phyloP scores from a whole-genome alignment of 1,140 invertebrate species.

The Lerema accius region DNA sequence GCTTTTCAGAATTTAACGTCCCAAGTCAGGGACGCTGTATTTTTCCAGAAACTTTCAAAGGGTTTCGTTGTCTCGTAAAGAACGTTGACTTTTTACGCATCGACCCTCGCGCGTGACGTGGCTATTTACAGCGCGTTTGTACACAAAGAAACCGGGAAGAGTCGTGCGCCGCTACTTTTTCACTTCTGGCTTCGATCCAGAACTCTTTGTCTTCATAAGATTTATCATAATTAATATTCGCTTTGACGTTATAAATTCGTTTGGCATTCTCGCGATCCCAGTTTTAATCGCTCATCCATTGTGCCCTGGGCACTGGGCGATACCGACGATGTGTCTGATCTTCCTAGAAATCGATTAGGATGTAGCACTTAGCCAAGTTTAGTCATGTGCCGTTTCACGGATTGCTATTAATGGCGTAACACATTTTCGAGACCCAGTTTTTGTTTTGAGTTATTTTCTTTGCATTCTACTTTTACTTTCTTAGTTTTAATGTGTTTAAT shows the following conservation, averaged over 20 bases:
- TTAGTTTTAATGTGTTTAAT: neutral
- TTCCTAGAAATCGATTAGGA: slow-evolving; percentile 24
- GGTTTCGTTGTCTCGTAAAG: slow-evolving; percentile 30
- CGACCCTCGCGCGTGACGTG: slow-evolving; percentile 42
- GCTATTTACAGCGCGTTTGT: slow-evolving; percentile 58
- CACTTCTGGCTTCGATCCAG: slow-evolving; percentile 56
- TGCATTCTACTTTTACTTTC: neutral
- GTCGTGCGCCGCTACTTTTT: slow-evolving; percentile 39
- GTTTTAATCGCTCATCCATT: slow-evolving; percentile 27
- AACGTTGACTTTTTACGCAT: slow-evolving; percentile 55
- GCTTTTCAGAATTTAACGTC: neutral
- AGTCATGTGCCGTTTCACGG: slow-evolving; percentile 15
- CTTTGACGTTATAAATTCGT: slow-evolving; percentile 42
- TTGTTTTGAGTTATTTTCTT: slow-evolving; percentile 4
- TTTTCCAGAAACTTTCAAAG: slow-evolving; percentile 21
- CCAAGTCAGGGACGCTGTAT: slow-evolving; percentile 5
- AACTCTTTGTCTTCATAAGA: slow-evolving; percentile 69
- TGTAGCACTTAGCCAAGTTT: neutral
- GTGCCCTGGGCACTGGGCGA: slow-evolving; percentile 34
- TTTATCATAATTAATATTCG: slow-evolving; percentile 55
- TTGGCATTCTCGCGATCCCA: slow-evolving; percentile 38
- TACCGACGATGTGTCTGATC: neutral
- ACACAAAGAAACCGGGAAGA: slow-evolving; percentile 62
- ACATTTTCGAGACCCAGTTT: slow-evolving; percentile 1
- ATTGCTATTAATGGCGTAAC: neutral